These are phyloP conservation scores for Subanguina moxae DNA, from an alignment of 1,140 invertebrate genomes.

Conservation along the genomic window DNA sequence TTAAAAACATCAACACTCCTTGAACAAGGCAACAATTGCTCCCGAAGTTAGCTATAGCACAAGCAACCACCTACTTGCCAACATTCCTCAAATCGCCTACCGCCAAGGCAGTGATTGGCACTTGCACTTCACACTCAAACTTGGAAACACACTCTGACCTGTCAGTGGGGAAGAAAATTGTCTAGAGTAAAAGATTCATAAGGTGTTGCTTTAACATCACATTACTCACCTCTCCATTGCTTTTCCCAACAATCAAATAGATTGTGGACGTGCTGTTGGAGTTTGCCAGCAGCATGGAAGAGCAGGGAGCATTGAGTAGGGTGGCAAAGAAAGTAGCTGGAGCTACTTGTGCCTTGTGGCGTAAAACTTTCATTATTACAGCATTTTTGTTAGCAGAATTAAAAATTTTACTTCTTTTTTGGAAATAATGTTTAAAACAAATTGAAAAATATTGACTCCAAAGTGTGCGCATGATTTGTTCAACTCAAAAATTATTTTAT, in stretches of 20 bases:
- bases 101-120: constrained; percentile 38
- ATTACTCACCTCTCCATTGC: constrained; percentile 40
- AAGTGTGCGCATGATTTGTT: too few relatives aligned
- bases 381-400: too few relatives aligned
- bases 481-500: too few relatives aligned
- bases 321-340: constrained; percentile 41
- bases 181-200: constrained; percentile 23
- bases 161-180: constrained; percentile 44
- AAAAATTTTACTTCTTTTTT: too few relatives aligned
- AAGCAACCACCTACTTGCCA: constrained; percentile 17
- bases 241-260: constrained; percentile 43
- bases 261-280: not conserved
- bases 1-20: too few relatives aligned
- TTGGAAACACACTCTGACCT: constrained; percentile 36
- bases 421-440: too few relatives aligned
- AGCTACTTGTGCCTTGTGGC: constrained; percentile 17
- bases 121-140: constrained; percentile 33
- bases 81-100: constrained; percentile 37
- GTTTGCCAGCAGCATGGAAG: constrained; percentile 29
- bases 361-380: constrained; percentile 14
- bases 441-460: too few relatives aligned
- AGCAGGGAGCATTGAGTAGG: constrained; percentile 43
- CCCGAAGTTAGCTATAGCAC: not conserved
- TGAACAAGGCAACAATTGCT: not conserved
- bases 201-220: not conserved